Percentiles rank a stretch among this genome's conserved stretches.
These are phyloP conservation scores for Anneissia japonica DNA, from an alignment of 35 echinoderm and acorn worm species.

Conservation along the genomic window DNA sequence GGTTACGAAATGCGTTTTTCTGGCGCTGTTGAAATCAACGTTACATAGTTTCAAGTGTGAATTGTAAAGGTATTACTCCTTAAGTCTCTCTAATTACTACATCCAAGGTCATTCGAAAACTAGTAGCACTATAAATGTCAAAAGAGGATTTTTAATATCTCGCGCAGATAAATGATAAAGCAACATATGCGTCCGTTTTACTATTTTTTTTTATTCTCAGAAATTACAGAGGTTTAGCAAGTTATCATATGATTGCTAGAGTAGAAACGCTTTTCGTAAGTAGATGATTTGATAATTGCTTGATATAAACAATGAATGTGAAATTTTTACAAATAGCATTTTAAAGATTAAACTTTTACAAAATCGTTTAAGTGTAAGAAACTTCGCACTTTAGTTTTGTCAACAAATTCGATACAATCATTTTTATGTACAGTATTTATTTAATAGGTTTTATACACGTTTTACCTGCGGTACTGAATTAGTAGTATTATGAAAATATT, in stretches of 20 bases:
- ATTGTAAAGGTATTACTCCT: slow-evolving; percentile 1
- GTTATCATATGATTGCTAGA: background rate
- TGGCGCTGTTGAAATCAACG: background rate
- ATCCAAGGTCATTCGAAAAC: background rate
- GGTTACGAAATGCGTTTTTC: background rate
- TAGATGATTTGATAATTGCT: background rate
- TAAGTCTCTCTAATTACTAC: background rate
- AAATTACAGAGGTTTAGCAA: background rate
- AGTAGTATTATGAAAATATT: too few species aligned
- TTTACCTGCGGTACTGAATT: too few species aligned
- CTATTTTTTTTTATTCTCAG: background rate
- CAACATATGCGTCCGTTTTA: background rate
- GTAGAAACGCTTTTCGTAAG: background rate
- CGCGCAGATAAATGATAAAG: background rate
- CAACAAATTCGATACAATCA: too few species aligned
- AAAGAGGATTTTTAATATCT: background rate
- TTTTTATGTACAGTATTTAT: too few species aligned
- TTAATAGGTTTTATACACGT: too few species aligned
- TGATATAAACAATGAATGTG: background rate
- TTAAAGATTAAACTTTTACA: background rate
- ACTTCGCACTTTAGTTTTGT: too few species aligned
- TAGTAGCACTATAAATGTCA: background rate
- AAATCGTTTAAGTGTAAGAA: too few species aligned
- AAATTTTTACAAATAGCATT: background rate
- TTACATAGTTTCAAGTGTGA: background rate